phyloP scores from a whole-genome alignment of 2,797 vertebrate species.

The Oryzias dopingdopingensis region DNA sequence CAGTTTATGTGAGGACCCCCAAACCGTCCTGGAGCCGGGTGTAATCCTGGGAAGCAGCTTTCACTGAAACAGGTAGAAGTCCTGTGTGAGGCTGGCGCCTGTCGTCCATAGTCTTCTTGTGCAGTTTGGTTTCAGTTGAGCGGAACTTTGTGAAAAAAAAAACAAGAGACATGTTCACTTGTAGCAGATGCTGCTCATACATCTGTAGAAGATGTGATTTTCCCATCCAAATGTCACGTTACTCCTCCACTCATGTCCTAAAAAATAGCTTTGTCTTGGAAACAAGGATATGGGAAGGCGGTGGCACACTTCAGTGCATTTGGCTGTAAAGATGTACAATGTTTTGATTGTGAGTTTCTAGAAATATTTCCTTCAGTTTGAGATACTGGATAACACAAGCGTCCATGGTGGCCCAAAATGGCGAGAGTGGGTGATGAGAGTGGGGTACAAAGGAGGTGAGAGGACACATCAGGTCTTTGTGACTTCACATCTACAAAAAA shows the following conservation, averaged over 20 bases:
- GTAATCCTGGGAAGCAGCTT: background rate
- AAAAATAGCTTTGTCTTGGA: constrained; percentile 38
- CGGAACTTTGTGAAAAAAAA: constrained; percentile 5
- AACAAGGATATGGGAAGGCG: constrained; percentile 36
- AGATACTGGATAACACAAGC: constrained; percentile 26
- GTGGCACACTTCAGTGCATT: constrained; percentile 43
- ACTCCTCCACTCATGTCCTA: constrained; percentile 29
- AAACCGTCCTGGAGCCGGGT: constrained; percentile 26
- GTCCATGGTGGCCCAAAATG: constrained; percentile 34
- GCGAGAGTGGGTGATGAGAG: constrained; percentile 45
- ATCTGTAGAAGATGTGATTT: constrained; percentile 6
- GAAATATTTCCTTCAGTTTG: constrained; percentile 40
- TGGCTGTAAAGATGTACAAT: constrained; percentile 51
- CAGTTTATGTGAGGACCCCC: constrained; percentile 40
- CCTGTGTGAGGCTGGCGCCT: constrained; percentile 1
- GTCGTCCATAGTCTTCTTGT: constrained; percentile 5
- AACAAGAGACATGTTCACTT: constrained; percentile 1
- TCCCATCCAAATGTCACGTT: constrained; percentile 7
- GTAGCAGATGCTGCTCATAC: background rate
- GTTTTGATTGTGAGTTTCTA: constrained; percentile 31
- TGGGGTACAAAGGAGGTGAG: constrained; percentile 20
- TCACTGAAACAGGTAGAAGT: constrained; percentile 9
- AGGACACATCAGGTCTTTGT: constrained; percentile 54
- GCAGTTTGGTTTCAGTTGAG: constrained; percentile 16
- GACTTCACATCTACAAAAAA: constrained; percentile 66